These are phyloP conservation scores for Dascillus cervinus DNA, from an alignment of 2,888 invertebrate species.

Conservation along the genomic window DNA sequence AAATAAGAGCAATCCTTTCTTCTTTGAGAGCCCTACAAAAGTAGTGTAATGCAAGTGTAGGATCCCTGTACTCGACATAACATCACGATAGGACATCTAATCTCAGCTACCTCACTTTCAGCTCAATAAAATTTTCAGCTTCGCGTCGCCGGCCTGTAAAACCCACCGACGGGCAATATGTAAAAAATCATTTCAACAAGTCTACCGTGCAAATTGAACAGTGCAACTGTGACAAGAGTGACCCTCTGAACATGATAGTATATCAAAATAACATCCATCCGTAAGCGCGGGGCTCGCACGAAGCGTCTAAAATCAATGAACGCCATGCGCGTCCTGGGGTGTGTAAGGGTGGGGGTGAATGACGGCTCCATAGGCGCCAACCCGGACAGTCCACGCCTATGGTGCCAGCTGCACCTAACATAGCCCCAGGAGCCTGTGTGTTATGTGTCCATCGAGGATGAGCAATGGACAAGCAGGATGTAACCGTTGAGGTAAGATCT, in stretches of 20 bases:
- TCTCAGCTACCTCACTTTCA: too few relatives aligned
- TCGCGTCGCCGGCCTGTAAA: too few relatives aligned
- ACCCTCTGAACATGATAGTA: slow-evolving; percentile 27
- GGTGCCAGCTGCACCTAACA: slow-evolving; percentile 40
- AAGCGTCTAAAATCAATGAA: slow-evolving; percentile 38
- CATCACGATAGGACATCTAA: too few relatives aligned
- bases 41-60: too few relatives aligned
- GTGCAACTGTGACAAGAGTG: slow-evolving; percentile 26
- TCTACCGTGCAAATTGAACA: too few relatives aligned
- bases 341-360: slow-evolving; percentile 23
- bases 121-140: too few relatives aligned
- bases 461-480: slow-evolving; percentile 33
- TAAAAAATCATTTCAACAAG: too few relatives aligned
- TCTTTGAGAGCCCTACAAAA: too few relatives aligned
- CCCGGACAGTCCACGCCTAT: slow-evolving; percentile 45
- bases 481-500: slow-evolving; percentile 26
- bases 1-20: too few relatives aligned
- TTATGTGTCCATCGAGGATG: slow-evolving; percentile 34
- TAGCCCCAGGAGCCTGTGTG: slow-evolving; percentile 36
- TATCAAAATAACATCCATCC: slow-evolving; percentile 33
- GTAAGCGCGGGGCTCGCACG: slow-evolving; percentile 25
- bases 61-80: too few relatives aligned
- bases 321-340: slow-evolving; percentile 38
- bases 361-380: slow-evolving; percentile 33
- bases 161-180: too few relatives aligned